Percentiles rank a stretch among this genome's conserved stretches.
These are phyloP conservation scores for Hypothenemus hampei DNA, from an alignment of 1,140 invertebrate species.

Conservation along the genomic window DNA sequence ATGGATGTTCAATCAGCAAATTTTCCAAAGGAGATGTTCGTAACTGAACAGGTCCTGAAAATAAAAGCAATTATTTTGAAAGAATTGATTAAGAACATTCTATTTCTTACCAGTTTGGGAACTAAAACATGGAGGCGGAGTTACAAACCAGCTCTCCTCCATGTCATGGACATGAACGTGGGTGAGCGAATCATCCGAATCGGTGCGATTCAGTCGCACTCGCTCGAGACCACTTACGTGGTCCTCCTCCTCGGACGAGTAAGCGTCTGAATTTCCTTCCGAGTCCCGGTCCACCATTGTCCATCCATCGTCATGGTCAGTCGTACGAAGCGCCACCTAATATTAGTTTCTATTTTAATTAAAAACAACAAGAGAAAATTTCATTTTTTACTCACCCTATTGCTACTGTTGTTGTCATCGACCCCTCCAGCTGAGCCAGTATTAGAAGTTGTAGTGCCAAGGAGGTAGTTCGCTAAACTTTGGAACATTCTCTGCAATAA, in stretches of 20 bases:
- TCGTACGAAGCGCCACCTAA: constrained; percentile 33
- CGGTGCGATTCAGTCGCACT: constrained; percentile 30
- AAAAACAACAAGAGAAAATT: not conserved
- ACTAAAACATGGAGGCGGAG: constrained; percentile 76
- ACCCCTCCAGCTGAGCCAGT: constrained; percentile 38
- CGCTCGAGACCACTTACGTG: constrained; percentile 17
- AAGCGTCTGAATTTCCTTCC: constrained; percentile 42
- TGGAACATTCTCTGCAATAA: constrained; percentile 50
- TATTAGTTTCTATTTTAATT: not conserved
- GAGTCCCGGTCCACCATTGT: constrained; percentile 50
- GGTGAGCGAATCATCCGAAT: constrained; percentile 40
- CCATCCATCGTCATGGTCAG: constrained; percentile 51
- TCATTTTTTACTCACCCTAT: constrained; percentile 12
- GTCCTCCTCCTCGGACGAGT: constrained; percentile 30
- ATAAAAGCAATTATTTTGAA: not conserved
- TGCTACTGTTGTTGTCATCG: constrained; percentile 26
- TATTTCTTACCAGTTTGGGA: constrained; percentile 41
- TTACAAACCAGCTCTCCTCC: constrained; percentile 77
- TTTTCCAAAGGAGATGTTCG: constrained; percentile 74
- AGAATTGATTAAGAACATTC: not conserved
- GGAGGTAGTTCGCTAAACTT: constrained; percentile 52
- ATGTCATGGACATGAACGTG: constrained; percentile 49
- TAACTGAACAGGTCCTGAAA: constrained; percentile 55
- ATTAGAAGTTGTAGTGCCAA: constrained; percentile 31
- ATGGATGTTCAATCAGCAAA: constrained; percentile 79